Conservation (phyloP, 1,140 invertebrate species). For the Arion vulgaris region DNA sequence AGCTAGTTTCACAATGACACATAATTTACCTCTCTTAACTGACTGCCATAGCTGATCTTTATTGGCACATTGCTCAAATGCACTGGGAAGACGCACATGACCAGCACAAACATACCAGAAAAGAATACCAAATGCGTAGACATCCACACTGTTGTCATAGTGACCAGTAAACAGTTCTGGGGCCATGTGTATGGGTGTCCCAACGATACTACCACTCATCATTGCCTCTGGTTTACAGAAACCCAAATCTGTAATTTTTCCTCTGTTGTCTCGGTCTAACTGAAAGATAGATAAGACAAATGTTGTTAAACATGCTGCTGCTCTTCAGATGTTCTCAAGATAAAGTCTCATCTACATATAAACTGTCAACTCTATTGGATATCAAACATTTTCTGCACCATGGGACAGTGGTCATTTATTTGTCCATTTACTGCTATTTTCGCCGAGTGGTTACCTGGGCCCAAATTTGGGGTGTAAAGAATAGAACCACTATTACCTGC, state of each 20-base stretch:
- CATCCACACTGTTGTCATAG: conserved; percentile 91
- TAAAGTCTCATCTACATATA: too few relatives aligned
- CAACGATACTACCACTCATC: conserved; percentile 83
- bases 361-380: too few relatives aligned
- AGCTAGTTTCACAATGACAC: neutral
- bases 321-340: too few relatives aligned
- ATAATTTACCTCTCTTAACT: conserved; percentile 83
- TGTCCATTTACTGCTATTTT: too few relatives aligned
- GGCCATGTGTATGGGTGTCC: conserved; percentile 95
- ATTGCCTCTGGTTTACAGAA: conserved; percentile 94
- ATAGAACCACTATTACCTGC: too few relatives aligned
- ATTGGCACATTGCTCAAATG: conserved; percentile 89
- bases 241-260: conserved; percentile 89
- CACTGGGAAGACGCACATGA: conserved; percentile 83
- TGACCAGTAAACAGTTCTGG: conserved; percentile 85
- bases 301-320: too few relatives aligned
- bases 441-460: too few relatives aligned
- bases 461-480: too few relatives aligned
- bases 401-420: too few relatives aligned
- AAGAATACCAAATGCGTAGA: conserved; percentile 92
- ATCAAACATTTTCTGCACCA: too few relatives aligned
- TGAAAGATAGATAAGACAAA: too few relatives aligned
- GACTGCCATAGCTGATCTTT: conserved; percentile 91
- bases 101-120: conserved; percentile 94
- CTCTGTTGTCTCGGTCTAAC: conserved; percentile 83